Percentiles rank a stretch among this genome's conserved stretches.
These are phyloP conservation scores for Syngnathus rostellatus DNA, from an alignment of 2,797 vertebrate genomes.

Conservation along the genomic window DNA sequence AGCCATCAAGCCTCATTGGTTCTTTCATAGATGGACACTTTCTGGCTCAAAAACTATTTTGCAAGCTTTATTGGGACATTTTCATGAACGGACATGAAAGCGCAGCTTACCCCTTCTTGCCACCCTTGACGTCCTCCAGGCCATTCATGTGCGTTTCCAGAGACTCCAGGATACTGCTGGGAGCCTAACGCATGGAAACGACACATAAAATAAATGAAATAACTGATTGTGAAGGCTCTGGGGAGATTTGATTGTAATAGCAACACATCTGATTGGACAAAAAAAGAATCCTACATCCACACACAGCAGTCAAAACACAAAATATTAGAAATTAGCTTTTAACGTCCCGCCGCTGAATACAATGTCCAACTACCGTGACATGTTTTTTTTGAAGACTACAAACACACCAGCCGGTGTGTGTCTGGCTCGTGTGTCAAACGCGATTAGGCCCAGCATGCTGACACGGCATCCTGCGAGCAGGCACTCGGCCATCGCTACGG, in stretches of 20 bases:
- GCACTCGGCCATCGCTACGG: slow-evolving; percentile 61
- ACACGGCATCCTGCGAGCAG: slow-evolving; percentile 58
- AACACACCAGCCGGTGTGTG: background rate
- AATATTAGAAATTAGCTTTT: background rate
- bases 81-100: background rate
- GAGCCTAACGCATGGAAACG: slow-evolving; percentile 72
- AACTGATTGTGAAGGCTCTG: background rate
- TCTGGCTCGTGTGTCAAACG: slow-evolving; percentile 1
- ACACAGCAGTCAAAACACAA: background rate
- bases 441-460: slow-evolving; percentile 26
- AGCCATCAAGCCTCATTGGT: too few relatives aligned
- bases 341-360: too few relatives aligned
- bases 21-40: too few relatives aligned
- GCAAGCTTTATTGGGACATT: background rate
- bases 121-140: slow-evolving; percentile 89
- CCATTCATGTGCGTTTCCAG: slow-evolving; percentile 98
- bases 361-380: too few relatives aligned
- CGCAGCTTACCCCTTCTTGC: slow-evolving; percentile 60
- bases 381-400: background rate
- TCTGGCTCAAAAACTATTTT: too few relatives aligned
- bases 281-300: background rate
- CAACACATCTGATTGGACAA: background rate
- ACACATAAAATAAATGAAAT: background rate
- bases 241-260: background rate
- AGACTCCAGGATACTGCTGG: slow-evolving; percentile 97